phyloP scores from a whole-genome alignment of 2,797 vertebrate species.

The Pseudochirops corinnae region DNA sequence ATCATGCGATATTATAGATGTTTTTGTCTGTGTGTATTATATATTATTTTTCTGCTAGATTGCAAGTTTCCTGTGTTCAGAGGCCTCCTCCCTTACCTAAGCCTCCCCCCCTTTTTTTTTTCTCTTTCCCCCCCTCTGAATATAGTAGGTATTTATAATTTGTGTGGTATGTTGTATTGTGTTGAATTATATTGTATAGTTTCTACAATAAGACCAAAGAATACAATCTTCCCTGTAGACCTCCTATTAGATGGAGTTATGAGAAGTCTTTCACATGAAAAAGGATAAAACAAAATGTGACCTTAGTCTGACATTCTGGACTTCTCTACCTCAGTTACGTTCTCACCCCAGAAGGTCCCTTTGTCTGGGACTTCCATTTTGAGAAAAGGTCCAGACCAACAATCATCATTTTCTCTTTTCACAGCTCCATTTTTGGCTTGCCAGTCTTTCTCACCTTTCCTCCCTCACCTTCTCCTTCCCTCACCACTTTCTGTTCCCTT shows the following conservation, averaged over 20 bases:
- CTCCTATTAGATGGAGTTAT: neutral
- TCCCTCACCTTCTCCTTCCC: neutral
- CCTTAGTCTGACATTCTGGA: neutral
- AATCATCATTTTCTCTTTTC: neutral
- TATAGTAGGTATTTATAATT: neutral
- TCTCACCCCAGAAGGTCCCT: neutral
- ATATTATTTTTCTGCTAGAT: no score
- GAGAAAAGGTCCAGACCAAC: neutral
- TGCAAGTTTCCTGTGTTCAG: no score
- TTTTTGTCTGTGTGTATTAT: no score
- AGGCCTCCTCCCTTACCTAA: neutral
- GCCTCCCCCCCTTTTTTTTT: neutral
- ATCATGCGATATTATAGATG: neutral
- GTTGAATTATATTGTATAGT: neutral
- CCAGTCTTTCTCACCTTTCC: neutral
- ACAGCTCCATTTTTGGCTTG: neutral
- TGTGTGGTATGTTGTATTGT: neutral
- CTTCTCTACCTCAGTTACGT: neutral
- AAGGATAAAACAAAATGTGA: neutral
- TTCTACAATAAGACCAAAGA: neutral
- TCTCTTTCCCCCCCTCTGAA: neutral
- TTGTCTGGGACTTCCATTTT: neutral
- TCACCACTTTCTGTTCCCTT: neutral
- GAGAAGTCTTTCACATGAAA: neutral
- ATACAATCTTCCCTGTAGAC: neutral